Conservation (phyloP, 2,797 vertebrate species). For the Bradypodion ventrale region DNA sequence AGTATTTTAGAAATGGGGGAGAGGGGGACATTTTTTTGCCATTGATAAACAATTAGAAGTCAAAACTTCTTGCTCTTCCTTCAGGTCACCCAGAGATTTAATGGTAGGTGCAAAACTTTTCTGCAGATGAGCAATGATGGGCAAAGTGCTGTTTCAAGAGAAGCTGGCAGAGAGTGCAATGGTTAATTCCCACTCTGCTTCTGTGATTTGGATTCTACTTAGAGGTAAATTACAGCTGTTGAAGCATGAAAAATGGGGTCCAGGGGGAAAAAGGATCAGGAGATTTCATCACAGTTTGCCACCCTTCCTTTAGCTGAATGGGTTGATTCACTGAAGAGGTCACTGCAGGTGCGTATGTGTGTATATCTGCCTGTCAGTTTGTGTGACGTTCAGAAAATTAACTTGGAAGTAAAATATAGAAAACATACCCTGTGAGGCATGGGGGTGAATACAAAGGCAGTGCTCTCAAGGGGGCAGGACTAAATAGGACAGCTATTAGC, state of each 20-base stretch:
- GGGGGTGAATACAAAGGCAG: background rate
- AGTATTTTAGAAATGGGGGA: background rate
- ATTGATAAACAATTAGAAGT: background rate
- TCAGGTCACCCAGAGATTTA: background rate
- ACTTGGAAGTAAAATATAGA: background rate
- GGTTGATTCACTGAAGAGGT: background rate
- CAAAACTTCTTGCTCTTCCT: background rate
- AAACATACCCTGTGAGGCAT: background rate
- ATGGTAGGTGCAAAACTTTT: no score
- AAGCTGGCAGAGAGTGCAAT: background rate
- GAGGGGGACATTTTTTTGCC: background rate
- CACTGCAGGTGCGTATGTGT: background rate
- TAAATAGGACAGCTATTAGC: no score
- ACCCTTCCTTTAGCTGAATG: background rate
- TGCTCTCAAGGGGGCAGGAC: no score
- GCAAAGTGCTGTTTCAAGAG: no score
- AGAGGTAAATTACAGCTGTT: no score
- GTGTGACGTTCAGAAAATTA: background rate
- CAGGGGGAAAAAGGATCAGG: background rate
- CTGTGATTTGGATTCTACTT: background rate
- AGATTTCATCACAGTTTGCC: background rate
- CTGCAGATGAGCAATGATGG: background rate
- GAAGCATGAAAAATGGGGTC: no score
- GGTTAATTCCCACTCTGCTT: background rate
- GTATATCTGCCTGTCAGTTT: background rate